These are phyloP conservation scores for Corbicula japonica DNA, from an alignment of 2,888 invertebrate genomes.

Conservation along the genomic window DNA sequence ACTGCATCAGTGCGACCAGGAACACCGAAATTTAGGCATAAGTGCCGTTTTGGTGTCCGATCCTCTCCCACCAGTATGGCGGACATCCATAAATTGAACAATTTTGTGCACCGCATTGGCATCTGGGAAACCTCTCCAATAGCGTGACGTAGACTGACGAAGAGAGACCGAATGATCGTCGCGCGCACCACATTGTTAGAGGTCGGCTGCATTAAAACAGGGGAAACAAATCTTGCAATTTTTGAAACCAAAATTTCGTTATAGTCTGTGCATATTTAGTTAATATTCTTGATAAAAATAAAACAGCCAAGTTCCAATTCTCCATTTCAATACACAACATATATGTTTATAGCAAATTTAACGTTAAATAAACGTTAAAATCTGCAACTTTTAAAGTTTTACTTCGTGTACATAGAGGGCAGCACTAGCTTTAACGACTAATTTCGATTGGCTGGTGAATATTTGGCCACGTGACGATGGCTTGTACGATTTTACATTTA, in stretches of 20 bases:
- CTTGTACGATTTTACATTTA: too few species aligned
- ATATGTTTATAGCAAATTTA: too few species aligned
- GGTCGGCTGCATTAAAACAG: conserved; percentile 38
- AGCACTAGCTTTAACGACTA: too few species aligned
- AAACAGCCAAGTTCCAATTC: too few species aligned
- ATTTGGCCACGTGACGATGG: too few species aligned
- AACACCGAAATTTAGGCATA: conserved; percentile 87
- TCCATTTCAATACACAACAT: too few species aligned
- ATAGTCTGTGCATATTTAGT: too few species aligned
- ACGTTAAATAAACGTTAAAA: too few species aligned
- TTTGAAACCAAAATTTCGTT: not conserved
- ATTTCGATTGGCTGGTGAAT: too few species aligned
- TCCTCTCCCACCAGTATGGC: conserved; percentile 88
- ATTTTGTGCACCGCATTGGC: conserved; percentile 80
- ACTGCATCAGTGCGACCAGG: conserved; percentile 87
- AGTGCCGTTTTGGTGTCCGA: conserved; percentile 87
- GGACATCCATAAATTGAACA: conserved; percentile 87
- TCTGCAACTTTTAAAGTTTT: too few species aligned
- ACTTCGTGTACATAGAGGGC: too few species aligned
- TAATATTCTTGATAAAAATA: too few species aligned
- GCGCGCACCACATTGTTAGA: conserved; percentile 55
- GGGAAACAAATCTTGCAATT: conserved; percentile 54
- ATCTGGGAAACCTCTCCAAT: conserved; percentile 85
- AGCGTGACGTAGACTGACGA: conserved; percentile 84
- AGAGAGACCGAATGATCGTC: conserved; percentile 65